phyloP scores from a whole-genome alignment of 2,113 vertebrate genomes.

The Hemichromis elongatus region DNA sequence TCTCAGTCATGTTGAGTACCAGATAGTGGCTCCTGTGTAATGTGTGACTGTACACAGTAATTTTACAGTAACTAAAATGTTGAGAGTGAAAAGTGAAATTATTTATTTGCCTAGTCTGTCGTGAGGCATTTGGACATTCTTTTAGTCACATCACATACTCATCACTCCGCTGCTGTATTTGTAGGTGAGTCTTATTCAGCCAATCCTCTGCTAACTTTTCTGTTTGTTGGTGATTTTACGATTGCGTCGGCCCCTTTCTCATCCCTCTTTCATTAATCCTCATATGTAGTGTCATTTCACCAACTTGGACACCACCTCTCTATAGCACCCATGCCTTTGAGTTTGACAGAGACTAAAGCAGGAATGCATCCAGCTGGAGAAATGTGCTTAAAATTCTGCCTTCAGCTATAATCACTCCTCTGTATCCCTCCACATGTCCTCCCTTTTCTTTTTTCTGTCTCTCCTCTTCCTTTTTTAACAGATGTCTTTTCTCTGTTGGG shows the following conservation, averaged over 20 bases:
- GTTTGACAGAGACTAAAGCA: slow-evolving; percentile 8
- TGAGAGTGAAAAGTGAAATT: neutral
- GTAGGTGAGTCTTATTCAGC: slow-evolving; percentile 15
- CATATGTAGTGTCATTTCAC: neutral
- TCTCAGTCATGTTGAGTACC: neutral
- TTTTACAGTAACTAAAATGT: neutral
- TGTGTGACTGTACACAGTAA: neutral
- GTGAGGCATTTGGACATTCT: neutral
- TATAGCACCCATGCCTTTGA: neutral
- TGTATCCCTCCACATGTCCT: slow-evolving; percentile 24
- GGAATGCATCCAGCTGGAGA: slow-evolving; percentile 45
- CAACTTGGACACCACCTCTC: neutral
- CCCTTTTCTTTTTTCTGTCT: slow-evolving; percentile 5
- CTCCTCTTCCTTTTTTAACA: slow-evolving; percentile 51
- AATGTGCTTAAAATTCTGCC: slow-evolving; percentile 49
- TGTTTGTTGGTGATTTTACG: neutral
- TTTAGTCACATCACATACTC: neutral
- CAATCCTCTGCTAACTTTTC: neutral
- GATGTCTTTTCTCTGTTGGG: slow-evolving; percentile 55
- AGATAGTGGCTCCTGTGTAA: neutral
- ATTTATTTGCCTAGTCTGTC: neutral
- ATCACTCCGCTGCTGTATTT: neutral
- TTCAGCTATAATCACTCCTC: slow-evolving; percentile 52
- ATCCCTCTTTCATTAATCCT: neutral
- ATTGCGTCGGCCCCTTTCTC: neutral